Base-by-base conservation (phyloP, 2,113 vertebrate genomes). In the Mugil cephalus region DNA sequence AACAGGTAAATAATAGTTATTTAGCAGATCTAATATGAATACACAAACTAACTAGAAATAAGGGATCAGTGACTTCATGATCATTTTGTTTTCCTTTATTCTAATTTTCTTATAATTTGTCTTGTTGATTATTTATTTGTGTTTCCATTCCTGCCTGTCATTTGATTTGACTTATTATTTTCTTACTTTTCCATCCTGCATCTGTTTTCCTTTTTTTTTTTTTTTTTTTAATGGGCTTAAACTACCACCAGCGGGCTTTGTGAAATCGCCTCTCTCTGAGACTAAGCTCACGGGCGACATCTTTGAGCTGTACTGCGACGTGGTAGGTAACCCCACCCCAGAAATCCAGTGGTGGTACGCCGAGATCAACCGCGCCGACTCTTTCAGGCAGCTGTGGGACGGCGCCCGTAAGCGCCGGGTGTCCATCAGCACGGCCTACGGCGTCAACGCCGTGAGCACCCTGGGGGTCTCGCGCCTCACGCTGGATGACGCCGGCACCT, bases 311-410 rank as follows among this genome's bases (percentile, higher is more conserved):
- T 98, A 97, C 95, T 98, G 96, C 94, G 97, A 98, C 64, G 96
- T 97, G 90, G 94, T 97, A 91, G 97, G 96, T 87, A 96, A 88
- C 90, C 97, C 98, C 93, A 96, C 96, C 83, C 98, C 98, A 60
- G 98, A 99, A 94, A 97, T 99, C 95, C 98, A 99, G 94, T 99
- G 98, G 97, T 99, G 97, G 97, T 98, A 98, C 86, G 95, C 96
- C 19, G 96, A 98, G 95, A 95, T 96, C 91, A 98, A 99, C 96
- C 94, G 94, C 77, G 96, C 94, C 56, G 96, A 97, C 93, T 95
- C 95, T 92, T 99, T 99, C 95, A 95, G 96, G 93, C 97, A 98
- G 92, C 95, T 98, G 92, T 98, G 96, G 96, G 95, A 98, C 76
- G 96, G 96, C 59, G 96, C 97, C 78, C 94, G 95, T 74, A 98